Percentiles rank a stretch among this genome's conserved stretches.
phyloP scores from a whole-genome alignment of 1,140 invertebrate genomes.

The Anoplolepis gracilipes region DNA sequence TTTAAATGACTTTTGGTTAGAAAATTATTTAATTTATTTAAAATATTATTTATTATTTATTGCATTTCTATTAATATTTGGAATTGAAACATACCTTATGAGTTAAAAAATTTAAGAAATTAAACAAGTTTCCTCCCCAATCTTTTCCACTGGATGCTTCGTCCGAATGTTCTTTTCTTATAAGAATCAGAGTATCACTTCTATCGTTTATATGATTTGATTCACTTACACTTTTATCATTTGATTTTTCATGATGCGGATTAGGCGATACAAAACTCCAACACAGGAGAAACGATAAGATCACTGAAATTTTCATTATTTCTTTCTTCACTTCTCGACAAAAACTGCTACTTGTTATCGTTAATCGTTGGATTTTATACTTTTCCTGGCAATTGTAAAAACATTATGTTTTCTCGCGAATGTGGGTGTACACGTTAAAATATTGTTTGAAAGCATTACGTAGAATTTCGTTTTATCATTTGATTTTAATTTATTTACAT shows the following conservation, averaged over 20 bases:
- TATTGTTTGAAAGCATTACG: conserved; percentile 48
- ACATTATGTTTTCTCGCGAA: conserved; percentile 21
- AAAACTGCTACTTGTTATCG: conserved; percentile 33
- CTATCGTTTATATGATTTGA: not conserved
- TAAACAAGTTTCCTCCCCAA: conserved; percentile 5
- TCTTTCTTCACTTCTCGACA: conserved; percentile 6
- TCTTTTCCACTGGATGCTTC: conserved; percentile 38
- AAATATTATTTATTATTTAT: not conserved
- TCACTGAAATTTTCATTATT: conserved; percentile 46
- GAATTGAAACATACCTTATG: conserved; percentile 27
- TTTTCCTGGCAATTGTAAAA: conserved; percentile 61
- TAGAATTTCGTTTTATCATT: not conserved
- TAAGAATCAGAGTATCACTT: conserved; percentile 17
- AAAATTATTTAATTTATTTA: not conserved
- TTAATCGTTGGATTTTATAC: conserved; percentile 63
- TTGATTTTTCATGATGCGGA: not conserved
- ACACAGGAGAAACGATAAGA: not conserved
- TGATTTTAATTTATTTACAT: conserved; percentile 20
- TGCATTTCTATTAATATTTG: not conserved
- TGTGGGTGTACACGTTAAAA: not conserved
- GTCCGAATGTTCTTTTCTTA: not conserved
- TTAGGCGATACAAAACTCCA: not conserved
- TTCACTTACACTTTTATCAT: not conserved
- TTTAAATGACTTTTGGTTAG: not conserved
- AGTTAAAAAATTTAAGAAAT: not conserved